Evolutionary conservation across 2,797 vertebrate species (phyloP), one percentile per base, ranked within the genome.

Genomic region (Triplophysa yarkandensis): DNA sequence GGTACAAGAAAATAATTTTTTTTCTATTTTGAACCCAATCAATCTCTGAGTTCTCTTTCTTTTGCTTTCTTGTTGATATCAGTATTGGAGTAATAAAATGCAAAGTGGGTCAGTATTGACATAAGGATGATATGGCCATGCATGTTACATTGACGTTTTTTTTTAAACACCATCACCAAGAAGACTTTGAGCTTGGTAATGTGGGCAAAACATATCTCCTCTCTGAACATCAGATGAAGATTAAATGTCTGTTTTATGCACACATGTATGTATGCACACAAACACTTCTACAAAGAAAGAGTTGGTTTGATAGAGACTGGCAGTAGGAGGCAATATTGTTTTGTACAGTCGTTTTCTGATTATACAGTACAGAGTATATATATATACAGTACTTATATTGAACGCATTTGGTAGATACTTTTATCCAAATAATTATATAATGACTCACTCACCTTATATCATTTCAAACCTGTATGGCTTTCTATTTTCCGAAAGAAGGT

Each of bases 211-310:
- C 3, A 10, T 36, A 36, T 79, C 36, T n/a, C 44, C 4, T 79
- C 36, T n/a, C 44, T 4, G 27, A 67, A 87, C 85, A 90, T 89
- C 88, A 88, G 89, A 90, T 89, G 62, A 78, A 88, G 86, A 87
- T 87, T 74, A 82, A 77, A 70, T 60, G 25, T 76, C 57, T 43
- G 30, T 62, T 71, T 71, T 6, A 9, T 17, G n/a, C n/a, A n/a
- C n/a, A n/a, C n/a, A n/a, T n/a, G n/a, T n/a, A 14, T 72, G 55
- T 32, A 73, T 70, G 55, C 69, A 63, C 65, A 67, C 76, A 68
- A 73, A 77, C 77, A 62, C 73, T 74, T 61, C n/a, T 57, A 76
- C 61, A 68, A 71, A 34, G 80, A 46, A 4, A n/a, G 4, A 46
- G 43, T 17, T 17, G 43, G 2, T 46, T 46, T 46, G 16, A 50